Evolutionary conservation across 2,113 vertebrate species (phyloP), one percentile per base, ranked within the genome.

Genomic region (Capricornis sumatraensis): DNA sequence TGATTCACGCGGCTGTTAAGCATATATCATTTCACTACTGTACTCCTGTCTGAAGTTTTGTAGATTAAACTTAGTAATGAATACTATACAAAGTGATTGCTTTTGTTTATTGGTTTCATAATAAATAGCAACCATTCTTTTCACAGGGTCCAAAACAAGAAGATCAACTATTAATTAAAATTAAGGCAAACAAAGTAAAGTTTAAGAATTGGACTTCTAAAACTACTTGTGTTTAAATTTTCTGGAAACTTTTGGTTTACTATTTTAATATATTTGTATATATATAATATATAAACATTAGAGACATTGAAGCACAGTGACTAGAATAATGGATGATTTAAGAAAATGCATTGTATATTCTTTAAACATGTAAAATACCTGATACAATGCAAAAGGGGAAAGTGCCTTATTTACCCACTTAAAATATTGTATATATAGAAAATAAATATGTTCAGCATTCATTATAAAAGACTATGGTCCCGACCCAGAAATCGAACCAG

Each of bases 201-300:
- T 79, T 96, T 88, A 86, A 90, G 19, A 84, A 87, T 30, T 64
- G 9, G 25, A 78, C 55, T 87, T 83, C 17, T 58, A 87, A 82
- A 60, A 57, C 13, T 62, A 19, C 52, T 6, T 19, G 2, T 81
- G 30, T 27, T 86, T 82, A 86, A 67, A 82, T 79, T 64, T 64
- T 40, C 23, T 76, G 21, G 19, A 67, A 30, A 45, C 1, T 33
- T 82, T 87, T 47, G 45, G 28, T 67, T 74, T 76, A 71, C 58
- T 67, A 40, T 47, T 79, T 82, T 93, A 40, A 85, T 43, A 50
- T n/a, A 78, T 33, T 27, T 57, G 33, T 10, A 30, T 16, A 25
- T 74, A 14, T 62, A 10, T 67, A 27, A 58, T 33, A 15, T n/a
- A 33, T 5, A 92, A 87, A 85, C 30, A 47, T 85, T 58, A 71